A percentile compares a stretch with the other conserved stretches of the same genome.
These are phyloP conservation scores for Chrysolina americana DNA, from an alignment of 2,888 invertebrate species.

Conservation along the genomic window DNA sequence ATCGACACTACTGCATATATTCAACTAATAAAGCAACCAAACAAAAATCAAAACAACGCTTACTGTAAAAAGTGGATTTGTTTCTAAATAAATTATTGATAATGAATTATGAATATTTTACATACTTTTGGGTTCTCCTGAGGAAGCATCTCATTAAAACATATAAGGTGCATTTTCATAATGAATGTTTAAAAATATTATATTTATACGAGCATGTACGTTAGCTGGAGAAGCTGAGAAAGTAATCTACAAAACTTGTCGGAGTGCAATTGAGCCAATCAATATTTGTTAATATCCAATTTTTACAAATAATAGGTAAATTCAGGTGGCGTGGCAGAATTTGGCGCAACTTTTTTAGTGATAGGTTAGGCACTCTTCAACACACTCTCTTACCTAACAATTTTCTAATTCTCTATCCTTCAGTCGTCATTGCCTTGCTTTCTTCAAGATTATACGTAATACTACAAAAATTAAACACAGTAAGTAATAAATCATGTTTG, in stretches of 20 bases:
- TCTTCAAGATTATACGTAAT: conserved; percentile 60
- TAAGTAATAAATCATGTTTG: conserved; percentile 33
- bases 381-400: conserved; percentile 57
- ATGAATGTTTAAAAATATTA: too few relatives aligned
- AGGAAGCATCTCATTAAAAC: too few relatives aligned
- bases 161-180: too few relatives aligned
- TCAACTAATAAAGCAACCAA: too few relatives aligned
- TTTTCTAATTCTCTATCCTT: conserved; percentile 39
- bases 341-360: conserved; percentile 37
- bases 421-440: conserved; percentile 47
- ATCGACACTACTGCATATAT: too few relatives aligned
- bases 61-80: too few relatives aligned
- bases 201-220: too few relatives aligned
- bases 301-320: not conserved
- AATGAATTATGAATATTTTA: too few relatives aligned
- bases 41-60: too few relatives aligned
- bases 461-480: conserved; percentile 61
- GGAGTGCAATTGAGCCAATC: conserved; percentile 6
- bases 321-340: conserved; percentile 9
- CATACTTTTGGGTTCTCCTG: too few relatives aligned
- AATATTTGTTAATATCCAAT: not conserved
- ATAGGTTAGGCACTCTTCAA: conserved; percentile 41
- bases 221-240: too few relatives aligned
- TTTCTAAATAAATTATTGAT: too few relatives aligned
- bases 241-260: not conserved